Conservation (phyloP, 2,113 vertebrate species). For the Mirza zaza region DNA sequence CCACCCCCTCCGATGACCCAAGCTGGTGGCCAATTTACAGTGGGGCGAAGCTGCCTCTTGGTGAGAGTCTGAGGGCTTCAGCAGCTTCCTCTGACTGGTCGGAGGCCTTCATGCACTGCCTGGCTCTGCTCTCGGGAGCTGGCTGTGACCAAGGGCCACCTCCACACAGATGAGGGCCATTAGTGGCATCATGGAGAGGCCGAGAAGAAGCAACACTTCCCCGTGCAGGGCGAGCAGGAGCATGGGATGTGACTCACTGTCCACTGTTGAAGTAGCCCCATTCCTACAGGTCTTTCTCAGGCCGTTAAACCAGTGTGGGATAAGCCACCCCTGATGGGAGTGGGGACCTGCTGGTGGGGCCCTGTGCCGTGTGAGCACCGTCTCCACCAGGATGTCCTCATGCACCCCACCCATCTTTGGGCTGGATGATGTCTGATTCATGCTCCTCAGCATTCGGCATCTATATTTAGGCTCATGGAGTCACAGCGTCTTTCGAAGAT, state of each 20-base stretch:
- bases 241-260: neutral
- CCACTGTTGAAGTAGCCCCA: neutral
- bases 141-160: neutral
- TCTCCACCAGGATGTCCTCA: neutral
- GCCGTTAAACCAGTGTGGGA: neutral
- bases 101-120: too few relatives aligned
- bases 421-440: neutral
- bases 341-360: too few relatives aligned
- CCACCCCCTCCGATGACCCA: neutral
- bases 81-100: too few relatives aligned
- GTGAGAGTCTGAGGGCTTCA: too few relatives aligned
- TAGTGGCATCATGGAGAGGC: neutral
- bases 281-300: neutral
- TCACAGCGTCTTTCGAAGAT: neutral
- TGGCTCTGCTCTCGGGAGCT: neutral
- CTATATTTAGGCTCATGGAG: neutral
- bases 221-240: accelerated
- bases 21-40: neutral
- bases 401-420: neutral
- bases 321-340: neutral
- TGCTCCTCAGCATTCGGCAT: accelerated
- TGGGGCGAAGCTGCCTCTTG: neutral
- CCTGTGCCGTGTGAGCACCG: too few relatives aligned
- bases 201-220: neutral
- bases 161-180: neutral